phyloP scores from a whole-genome alignment of 1,140 invertebrate genomes.

The Dinoponera quadriceps region DNA sequence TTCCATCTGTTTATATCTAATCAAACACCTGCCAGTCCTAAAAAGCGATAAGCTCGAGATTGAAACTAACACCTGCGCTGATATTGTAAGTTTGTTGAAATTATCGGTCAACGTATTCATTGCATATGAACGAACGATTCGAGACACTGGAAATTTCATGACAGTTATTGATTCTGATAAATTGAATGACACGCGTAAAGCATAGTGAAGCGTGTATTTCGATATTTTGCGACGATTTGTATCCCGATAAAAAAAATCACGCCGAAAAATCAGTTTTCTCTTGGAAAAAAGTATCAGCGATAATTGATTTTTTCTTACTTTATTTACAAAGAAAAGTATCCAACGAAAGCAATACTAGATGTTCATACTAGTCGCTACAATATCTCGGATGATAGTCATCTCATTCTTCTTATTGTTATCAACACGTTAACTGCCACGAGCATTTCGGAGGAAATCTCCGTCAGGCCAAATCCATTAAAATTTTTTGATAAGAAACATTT shows the following conservation, averaged over 20 bases:
- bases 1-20: slow-evolving; percentile 67
- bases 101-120: slow-evolving; percentile 17
- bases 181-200: not conserved
- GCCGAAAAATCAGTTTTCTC: not conserved
- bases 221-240: not conserved
- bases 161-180: slow-evolving; percentile 14
- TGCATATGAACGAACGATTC: not conserved
- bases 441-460: too few species aligned
- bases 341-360: too few species aligned
- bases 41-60: slow-evolving; percentile 2
- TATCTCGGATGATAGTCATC: too few species aligned
- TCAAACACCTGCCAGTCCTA: slow-evolving; percentile 42
- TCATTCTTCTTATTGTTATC: too few species aligned
- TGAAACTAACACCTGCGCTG: slow-evolving; percentile 24
- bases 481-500: too few species aligned
- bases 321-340: too few species aligned
- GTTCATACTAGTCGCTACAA: too few species aligned
- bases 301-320: too few species aligned
- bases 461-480: too few species aligned
- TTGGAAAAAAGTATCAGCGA: too few species aligned
- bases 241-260: not conserved
- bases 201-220: not conserved
- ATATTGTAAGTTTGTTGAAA: slow-evolving; percentile 31
- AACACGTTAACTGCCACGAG: too few species aligned
- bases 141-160: not conserved